Evolutionary conservation across 2,797 vertebrate species (phyloP).

Genomic region (Karalla daura): DNA sequence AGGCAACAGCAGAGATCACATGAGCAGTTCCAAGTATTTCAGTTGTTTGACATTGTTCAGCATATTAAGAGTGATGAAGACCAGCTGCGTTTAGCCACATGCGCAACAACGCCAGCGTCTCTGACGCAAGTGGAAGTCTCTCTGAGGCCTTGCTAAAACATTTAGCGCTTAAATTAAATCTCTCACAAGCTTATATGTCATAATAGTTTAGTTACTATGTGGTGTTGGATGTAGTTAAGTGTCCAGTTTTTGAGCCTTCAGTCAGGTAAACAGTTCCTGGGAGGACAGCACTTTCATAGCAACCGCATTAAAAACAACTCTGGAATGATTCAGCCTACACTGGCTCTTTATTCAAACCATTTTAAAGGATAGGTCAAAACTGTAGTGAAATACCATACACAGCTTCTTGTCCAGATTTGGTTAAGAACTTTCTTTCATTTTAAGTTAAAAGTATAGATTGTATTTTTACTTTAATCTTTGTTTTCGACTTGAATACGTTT

Average conservation of each 20-base stretch:
- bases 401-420: neutral
- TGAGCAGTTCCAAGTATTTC: constrained; percentile 47
- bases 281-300: constrained; percentile 2
- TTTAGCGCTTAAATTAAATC: constrained; percentile 1
- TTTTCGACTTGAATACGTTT: constrained; percentile 16
- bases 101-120: constrained; percentile 44
- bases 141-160: constrained; percentile 8
- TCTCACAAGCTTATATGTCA: neutral
- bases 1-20: constrained; percentile 22
- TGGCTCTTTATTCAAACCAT: neutral
- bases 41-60: constrained; percentile 64
- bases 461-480: too few species aligned
- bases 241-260: neutral
- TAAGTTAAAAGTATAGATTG: too few species aligned
- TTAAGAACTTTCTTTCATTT: neutral
- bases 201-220: constrained; percentile 10
- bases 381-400: neutral
- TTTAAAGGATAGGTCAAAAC: neutral
- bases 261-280: constrained; percentile 6
- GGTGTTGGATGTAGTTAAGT: neutral
- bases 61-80: constrained; percentile 48
- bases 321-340: neutral
- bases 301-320: neutral
- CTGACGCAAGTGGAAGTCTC: constrained; percentile 48
- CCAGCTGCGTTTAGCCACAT: constrained; percentile 53